Evolutionary conservation across 2,888 invertebrate species (phyloP).

Genomic region (Galerucella calmariensis): DNA sequence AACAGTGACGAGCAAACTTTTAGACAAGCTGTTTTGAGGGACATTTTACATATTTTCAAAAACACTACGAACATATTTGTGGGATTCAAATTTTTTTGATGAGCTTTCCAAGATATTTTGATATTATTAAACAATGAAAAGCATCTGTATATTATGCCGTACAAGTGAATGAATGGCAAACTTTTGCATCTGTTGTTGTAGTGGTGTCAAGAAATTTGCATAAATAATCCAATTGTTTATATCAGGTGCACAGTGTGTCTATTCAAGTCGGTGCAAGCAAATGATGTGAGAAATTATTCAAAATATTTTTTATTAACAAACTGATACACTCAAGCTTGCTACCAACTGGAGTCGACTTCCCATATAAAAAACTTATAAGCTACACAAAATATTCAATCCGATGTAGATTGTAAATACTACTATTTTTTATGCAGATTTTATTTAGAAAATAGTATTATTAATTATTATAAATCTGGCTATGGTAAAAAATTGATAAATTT

Average conservation of each 20-base stretch:
- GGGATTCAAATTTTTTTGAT: no score
- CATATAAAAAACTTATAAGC: neutral
- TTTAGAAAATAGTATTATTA: no score
- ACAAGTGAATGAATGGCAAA: neutral
- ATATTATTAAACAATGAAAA: no score
- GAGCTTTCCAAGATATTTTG: no score
- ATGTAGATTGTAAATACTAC: neutral
- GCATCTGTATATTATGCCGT: no score
- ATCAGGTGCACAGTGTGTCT: neutral
- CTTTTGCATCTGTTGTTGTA: neutral
- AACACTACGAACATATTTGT: no score
- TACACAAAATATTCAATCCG: neutral
- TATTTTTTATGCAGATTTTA: neutral
- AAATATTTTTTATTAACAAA: no score
- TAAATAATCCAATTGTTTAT: neutral
- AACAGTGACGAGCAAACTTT: neutral
- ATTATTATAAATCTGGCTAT: no score
- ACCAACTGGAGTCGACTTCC: neutral
- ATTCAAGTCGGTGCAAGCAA: neutral
- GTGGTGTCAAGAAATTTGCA: neutral
- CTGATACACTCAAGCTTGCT: neutral
- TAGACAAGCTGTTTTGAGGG: neutral
- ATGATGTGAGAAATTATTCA: no score
- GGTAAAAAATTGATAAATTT: neutral
- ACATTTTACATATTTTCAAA: no score